phyloP scores from a whole-genome alignment of 2,797 vertebrate genomes.

The Eremophila alpestris region DNA sequence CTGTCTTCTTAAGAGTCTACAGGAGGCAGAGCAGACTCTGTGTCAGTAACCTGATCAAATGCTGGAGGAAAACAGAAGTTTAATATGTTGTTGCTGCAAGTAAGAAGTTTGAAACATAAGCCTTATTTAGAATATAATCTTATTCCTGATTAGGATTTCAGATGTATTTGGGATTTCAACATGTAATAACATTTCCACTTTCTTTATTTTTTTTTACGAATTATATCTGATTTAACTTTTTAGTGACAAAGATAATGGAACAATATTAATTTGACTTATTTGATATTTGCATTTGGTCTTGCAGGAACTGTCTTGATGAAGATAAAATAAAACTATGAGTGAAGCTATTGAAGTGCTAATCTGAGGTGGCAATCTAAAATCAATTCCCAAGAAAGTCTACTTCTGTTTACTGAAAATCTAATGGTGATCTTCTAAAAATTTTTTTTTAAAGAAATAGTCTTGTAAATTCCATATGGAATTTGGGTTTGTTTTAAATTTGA shows the following conservation, averaged over 20 bases:
- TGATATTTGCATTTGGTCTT: background rate
- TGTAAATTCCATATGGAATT: background rate
- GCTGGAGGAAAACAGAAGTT: background rate
- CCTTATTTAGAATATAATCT: background rate
- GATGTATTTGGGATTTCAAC: background rate
- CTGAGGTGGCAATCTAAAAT: background rate
- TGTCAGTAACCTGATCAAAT: background rate
- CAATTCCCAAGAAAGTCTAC: background rate
- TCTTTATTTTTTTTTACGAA: background rate
- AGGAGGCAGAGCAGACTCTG: background rate
- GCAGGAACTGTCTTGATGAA: background rate
- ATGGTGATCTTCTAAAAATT: background rate
- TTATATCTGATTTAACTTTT: background rate
- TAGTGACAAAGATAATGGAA: background rate
- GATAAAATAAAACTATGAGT: background rate
- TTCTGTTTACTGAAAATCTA: background rate
- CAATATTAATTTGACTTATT: background rate
- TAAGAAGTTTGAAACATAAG: background rate
- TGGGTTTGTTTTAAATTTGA: background rate
- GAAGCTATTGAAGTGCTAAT: background rate
- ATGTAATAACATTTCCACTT: background rate
- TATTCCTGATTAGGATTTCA: background rate
- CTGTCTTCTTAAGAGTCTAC: background rate
- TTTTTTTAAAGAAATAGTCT: background rate
- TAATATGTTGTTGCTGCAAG: background rate